Percentiles rank a stretch among this genome's conserved stretches.
phyloP scores from a whole-genome alignment of 1,140 invertebrate species.

The Heliconius nattereri region DNA sequence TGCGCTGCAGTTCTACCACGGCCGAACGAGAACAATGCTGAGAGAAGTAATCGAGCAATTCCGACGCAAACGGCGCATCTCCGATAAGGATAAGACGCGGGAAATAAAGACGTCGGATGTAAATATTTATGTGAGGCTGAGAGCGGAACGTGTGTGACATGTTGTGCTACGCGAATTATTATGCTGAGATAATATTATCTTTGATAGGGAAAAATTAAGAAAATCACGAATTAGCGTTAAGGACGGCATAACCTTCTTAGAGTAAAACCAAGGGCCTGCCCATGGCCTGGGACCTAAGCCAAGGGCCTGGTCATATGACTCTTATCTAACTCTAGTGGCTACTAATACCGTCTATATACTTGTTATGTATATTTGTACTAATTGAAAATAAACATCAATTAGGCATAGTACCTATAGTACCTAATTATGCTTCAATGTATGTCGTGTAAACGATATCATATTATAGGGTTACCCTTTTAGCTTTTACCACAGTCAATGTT shows the following conservation, averaged over 20 bases:
- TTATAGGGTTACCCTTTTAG: neutral
- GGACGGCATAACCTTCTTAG: conserved; percentile 16
- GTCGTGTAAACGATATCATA: conserved; percentile 27
- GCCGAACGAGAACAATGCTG: conserved; percentile 70
- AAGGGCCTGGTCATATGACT: conserved; percentile 13
- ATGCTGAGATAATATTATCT: neutral
- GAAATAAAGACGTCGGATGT: conserved; percentile 51
- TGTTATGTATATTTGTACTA: neutral
- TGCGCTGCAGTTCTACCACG: conserved; percentile 64
- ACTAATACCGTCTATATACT: neutral
- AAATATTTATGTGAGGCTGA: conserved; percentile 38
- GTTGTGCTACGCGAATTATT: neutral
- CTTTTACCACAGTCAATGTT: neutral
- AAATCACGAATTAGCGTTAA: conserved; percentile 21
- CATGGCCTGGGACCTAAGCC: conserved; percentile 8
- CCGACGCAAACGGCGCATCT: conserved; percentile 59
- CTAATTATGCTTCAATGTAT: conserved; percentile 21
- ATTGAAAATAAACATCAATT: neutral
- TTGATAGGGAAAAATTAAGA: conserved; percentile 1
- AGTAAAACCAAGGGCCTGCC: too few species aligned
- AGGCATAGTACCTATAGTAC: conserved; percentile 16
- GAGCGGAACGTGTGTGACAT: conserved; percentile 19
- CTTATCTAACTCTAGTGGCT: conserved; percentile 15
- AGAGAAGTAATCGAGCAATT: conserved; percentile 69
- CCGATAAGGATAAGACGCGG: conserved; percentile 67